Evolutionary conservation across 2,888 invertebrate genomes (phyloP), one percentile per base, ranked within the genome.

Genomic region (Parasteatoda lunata): DNA sequence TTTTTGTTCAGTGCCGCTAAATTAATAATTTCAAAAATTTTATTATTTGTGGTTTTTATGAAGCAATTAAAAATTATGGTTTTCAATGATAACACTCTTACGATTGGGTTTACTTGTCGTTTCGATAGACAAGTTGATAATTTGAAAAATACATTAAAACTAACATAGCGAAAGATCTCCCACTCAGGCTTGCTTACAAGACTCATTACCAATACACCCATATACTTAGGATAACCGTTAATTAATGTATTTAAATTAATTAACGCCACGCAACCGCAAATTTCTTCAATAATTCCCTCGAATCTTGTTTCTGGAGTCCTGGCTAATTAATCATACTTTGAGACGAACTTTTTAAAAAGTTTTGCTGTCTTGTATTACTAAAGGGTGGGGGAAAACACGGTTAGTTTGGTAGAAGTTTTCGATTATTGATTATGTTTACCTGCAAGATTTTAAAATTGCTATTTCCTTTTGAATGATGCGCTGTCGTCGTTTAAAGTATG

Each of bases 221-320:
- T 48, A 45, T 45, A 54, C n/a, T 64, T 45, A n/a, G 49, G 13
- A 15, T 59, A 6, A 49, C 70, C 76, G 76, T 82, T 76, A 84
- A 84, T 84, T 77, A 84, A 77, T 66, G 83, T 52, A 84, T 84
- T 84, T 84, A 77, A 84, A 84, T 84, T 84, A 84, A 84, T 84
- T 84, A 84, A 84, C 72, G 71, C 13, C 66, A 30, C 54, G 54
- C n/a, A n/a, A 73, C 68, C 11, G 77, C 64, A 65, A 83, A 77
- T 84, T 77, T 83, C 83, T 84, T 84, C 77, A 84, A 84, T 84
- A 84, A 77, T 84, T 84, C 77, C 69, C 69, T 59, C 64, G 83
- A 72, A 84, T 84, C 83, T 84, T 84, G 83, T 84, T 84, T 84
- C 83, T 77, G 51, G 77, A n/a, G 76, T 47, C 51, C 52, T 69